Evolutionary conservation across 2,113 vertebrate species (phyloP), one percentile per base, ranked within the genome.

Genomic region (Misgurnus mizolepis): DNA sequence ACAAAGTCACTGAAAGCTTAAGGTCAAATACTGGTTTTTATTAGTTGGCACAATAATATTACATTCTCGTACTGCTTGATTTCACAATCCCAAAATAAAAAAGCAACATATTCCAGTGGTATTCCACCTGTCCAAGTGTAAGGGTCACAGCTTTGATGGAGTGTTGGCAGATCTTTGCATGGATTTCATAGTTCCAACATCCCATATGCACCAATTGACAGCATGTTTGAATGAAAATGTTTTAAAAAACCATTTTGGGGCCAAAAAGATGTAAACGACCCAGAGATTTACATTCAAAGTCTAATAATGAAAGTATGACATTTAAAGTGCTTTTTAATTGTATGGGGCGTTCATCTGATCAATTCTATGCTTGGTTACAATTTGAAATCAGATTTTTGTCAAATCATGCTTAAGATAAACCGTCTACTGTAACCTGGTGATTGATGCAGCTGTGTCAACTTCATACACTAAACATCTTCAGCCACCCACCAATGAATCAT

Each of bases 1-100:
- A 77, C 18, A 79, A 66, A 15, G 41, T 85, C 80, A 76, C 43
- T 0, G 27, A 67, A 18, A 80, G 75, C 53, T 76, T 61, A 81
- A 85, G 87, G 88, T 93, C 92, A 94, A 93, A 94, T 94, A 94
- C 93, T 94, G 92, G 89, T 93, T 89, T 94, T 94, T 94, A 94
- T 92, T 94, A 91, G 87, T 94, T 94, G 93, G 93, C 93, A 94
- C 93, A 91, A 91, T 91, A 92, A 93, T 92, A 91, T 92, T 94
- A 94, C 93, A 94, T 93, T 91, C 88, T 91, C 85, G 75, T 61
- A 82, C 91, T 89, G 89, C 84, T 89, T 89, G 87, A 92, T 90
- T 90, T 89, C 89, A 92, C 87, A 91, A 89, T 92, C 88, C 88
- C 87, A 67, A 90, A 90, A 90, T 83, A 84, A 91, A 87, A 89